phyloP scores from a whole-genome alignment of 2,888 invertebrate genomes.

The Ommatoiulus sabulosus region DNA sequence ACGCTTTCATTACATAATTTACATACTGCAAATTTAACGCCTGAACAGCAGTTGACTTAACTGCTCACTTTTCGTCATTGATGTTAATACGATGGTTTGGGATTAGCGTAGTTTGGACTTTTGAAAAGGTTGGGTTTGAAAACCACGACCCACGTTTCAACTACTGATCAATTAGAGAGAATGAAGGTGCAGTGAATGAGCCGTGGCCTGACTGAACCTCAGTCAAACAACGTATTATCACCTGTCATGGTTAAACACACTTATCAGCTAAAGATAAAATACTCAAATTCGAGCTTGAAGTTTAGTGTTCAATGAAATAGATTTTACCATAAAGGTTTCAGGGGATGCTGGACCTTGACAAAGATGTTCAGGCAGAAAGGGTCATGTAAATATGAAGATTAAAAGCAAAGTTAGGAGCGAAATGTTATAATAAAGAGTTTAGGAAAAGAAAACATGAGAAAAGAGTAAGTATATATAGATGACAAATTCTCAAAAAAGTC shows the following conservation, averaged over 20 bases:
- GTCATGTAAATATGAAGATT: not conserved
- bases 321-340: not conserved
- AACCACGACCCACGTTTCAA: too few relatives aligned
- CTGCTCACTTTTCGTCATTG: too few relatives aligned
- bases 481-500: not conserved
- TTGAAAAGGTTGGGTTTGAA: too few relatives aligned
- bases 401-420: not conserved
- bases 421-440: not conserved
- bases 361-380: conserved; percentile 14
- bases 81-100: too few relatives aligned
- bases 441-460: not conserved
- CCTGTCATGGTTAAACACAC: not conserved
- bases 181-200: not conserved
- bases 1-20: not conserved
- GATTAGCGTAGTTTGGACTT: too few relatives aligned
- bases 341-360: not conserved
- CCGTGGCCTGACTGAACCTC: not conserved
- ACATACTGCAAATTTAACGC: not conserved
- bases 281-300: not conserved
- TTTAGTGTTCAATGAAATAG: not conserved
- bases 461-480: not conserved
- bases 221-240: not conserved
- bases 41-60: too few relatives aligned
- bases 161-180: too few relatives aligned
- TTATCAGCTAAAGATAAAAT: not conserved